Conservation (phyloP, 1,140 invertebrate genomes). For the Bombus superbus region DNA sequence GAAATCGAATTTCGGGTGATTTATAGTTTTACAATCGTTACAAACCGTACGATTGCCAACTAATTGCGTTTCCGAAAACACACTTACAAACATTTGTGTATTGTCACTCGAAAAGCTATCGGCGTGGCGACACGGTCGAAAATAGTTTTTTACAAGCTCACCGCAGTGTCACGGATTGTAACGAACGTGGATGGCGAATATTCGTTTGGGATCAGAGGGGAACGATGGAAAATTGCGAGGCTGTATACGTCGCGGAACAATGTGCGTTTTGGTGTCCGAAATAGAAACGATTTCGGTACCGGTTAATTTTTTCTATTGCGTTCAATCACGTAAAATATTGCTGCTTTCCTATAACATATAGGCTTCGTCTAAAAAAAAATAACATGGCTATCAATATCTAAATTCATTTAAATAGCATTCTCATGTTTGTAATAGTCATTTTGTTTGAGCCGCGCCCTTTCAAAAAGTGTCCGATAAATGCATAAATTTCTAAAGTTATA, state of each 20-base stretch:
- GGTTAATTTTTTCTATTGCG: neutral
- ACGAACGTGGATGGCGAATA: neutral
- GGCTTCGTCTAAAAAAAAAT: neutral
- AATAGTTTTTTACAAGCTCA: neutral
- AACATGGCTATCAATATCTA: no score
- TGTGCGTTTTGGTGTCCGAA: neutral
- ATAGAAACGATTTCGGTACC: slow-evolving; percentile 11
- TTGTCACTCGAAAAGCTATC: neutral
- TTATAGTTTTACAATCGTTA: neutral
- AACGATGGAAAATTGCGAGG: neutral
- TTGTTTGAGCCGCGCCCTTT: neutral
- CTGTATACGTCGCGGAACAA: neutral
- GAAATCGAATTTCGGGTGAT: neutral
- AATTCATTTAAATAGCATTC: neutral
- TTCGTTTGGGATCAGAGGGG: neutral
- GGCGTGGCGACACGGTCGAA: neutral
- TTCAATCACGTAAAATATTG: slow-evolving; percentile 4
- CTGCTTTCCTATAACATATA: neutral
- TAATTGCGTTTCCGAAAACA: neutral
- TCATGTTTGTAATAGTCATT: neutral
- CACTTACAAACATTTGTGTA: neutral
- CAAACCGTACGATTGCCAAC: neutral
- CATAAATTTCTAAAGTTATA: no score
- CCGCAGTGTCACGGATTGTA: neutral
- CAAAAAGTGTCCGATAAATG: neutral